Evolutionary conservation across 2,888 invertebrate genomes (phyloP).

Genomic region (Orthonevra nobilis): DNA sequence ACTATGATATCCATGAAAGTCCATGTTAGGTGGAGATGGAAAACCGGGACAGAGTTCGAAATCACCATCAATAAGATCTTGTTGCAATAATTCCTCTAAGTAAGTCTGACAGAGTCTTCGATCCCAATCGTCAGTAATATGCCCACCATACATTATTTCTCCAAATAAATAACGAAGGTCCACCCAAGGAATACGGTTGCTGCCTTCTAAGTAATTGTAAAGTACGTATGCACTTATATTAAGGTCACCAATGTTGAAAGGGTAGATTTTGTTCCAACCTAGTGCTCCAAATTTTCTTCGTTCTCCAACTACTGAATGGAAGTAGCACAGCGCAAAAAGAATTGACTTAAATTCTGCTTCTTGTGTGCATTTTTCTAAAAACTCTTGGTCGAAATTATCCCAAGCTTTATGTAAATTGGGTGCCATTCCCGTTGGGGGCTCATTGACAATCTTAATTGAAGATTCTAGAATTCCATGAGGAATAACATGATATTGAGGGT

Average conservation of each 20-base stretch:
- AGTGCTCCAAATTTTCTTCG: slow-evolving; percentile 96
- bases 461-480: slow-evolving; percentile 95
- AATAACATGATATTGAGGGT: slow-evolving; percentile 85
- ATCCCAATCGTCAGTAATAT: slow-evolving; percentile 98
- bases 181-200: slow-evolving; percentile 95
- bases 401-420: slow-evolving; percentile 96
- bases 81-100: slow-evolving; percentile 91
- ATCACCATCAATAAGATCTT: slow-evolving; percentile 94
- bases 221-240: slow-evolving; percentile 95
- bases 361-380: slow-evolving; percentile 93
- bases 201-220: slow-evolving; percentile 95
- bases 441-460: slow-evolving; percentile 97
- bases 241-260: slow-evolving; percentile 92
- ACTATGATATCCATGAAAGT: slow-evolving; percentile 91
- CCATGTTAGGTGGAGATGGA: slow-evolving; percentile 92
- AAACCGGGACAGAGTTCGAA: slow-evolving; percentile 91
- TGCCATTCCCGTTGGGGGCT: slow-evolving; percentile 96
- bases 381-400: slow-evolving; percentile 95
- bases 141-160: slow-evolving; percentile 99
- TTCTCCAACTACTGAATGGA: slow-evolving; percentile 96
- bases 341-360: slow-evolving; percentile 96
- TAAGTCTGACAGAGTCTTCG: slow-evolving; percentile 92
- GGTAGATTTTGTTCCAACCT: slow-evolving; percentile 93
- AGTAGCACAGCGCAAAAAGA: slow-evolving; percentile 94
- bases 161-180: slow-evolving; percentile 96